Base-by-base conservation (phyloP, 2,797 vertebrate genomes). In the Leucoraja ocellata region DNA sequence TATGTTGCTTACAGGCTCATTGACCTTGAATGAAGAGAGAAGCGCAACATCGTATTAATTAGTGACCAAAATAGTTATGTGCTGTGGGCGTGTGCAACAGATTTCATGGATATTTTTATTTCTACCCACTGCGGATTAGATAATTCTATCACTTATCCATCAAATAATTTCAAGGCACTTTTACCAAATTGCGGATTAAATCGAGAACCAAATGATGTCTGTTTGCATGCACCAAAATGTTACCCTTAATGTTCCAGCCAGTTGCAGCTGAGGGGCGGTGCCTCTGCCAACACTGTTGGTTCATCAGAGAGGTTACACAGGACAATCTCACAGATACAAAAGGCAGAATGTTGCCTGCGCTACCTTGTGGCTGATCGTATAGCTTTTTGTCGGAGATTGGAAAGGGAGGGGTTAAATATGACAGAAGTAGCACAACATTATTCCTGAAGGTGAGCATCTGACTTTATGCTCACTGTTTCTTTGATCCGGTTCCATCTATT, bases 21-120 rank as follows among this genome's bases (percentile, higher is more conserved):
- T 88, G 63, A 88, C 84, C 61, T 86, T 88, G 84, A 88, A 88
- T 65, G 61, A 88, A 88, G 18, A 65, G 61, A 68, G 84, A 88
- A 36, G 36, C 14, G 58, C 54, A 32, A 6, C 84, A 65, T 86
- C 32, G n/a, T 65, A 88, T 32, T n/a, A 88, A 88, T 65, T 88
- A 63, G 28, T 63, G n/a, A 88, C 13, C 6, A 36, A 68, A 36
- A 0, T 63, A 65, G 13, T 68, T 68, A 68, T 65, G n/a, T 21
- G n/a, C 28, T 88, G 54, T 63, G 32, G 61, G 58, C 16, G 1
- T 65, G 7, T 88, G 84, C 7, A 68, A 21, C 32, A 68, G 18
- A 1, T 86, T 32, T 32, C 71, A 65, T 46, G 32, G 13, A 36
- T 65, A 14, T 65, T 32, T 36, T 14, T 21, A 68, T 68, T 88